Conservation (phyloP, 2,797 vertebrate species). For the Anguilla anguilla region DNA sequence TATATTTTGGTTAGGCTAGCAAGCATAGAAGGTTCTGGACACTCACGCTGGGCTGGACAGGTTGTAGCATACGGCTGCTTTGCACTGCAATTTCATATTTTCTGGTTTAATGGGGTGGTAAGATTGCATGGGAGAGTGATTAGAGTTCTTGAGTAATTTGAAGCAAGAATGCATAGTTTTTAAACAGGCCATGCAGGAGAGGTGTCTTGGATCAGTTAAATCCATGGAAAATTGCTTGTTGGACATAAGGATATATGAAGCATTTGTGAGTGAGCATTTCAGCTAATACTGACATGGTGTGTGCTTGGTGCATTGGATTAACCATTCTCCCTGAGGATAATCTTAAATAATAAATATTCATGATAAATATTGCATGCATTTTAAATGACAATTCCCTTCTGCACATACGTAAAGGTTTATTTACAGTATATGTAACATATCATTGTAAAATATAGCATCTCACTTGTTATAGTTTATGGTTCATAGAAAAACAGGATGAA, state of each 20-base stretch:
- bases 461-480: not conserved
- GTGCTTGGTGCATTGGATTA: not conserved
- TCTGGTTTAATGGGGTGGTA: constrained; percentile 30
- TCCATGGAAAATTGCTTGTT: not conserved
- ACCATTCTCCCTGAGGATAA: not conserved
- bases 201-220: not conserved
- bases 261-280: not conserved
- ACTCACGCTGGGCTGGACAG: constrained; percentile 29
- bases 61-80: constrained; percentile 2
- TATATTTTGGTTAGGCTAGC: constrained; percentile 41
- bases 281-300: not conserved
- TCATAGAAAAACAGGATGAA: not conserved
- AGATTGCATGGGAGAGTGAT: constrained; percentile 12
- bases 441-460: not conserved
- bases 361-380: not conserved
- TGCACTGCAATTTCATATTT: constrained; percentile 12
- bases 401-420: not conserved
- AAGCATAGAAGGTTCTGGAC: constrained; percentile 12
- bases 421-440: not conserved
- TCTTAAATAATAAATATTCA: not conserved
- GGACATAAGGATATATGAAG: not conserved
- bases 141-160: not conserved
- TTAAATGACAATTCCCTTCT: not conserved
- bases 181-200: not conserved
- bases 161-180: not conserved